Base-by-base conservation (phyloP, 1,140 invertebrate species). In the Papilio xuthus region DNA sequence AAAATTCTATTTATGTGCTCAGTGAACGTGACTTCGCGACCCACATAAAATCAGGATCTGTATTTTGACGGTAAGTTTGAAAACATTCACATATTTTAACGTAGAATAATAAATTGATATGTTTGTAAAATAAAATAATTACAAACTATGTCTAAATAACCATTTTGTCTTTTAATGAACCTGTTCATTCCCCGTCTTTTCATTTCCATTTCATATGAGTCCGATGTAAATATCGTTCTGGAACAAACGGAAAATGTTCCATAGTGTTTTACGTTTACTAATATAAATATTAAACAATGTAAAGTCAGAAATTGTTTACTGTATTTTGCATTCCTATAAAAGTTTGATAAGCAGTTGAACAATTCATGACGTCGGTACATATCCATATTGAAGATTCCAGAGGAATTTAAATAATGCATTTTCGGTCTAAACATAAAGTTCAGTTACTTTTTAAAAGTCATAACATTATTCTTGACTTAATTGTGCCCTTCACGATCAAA, bases 51-150 rank as follows among this genome's bases (percentile, higher is more conserved):
- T 73, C 23, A 26, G 41, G 71, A 73, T 42, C 41, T 47, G 71
- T 42, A 18, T 70, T 37, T 37, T 70, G 42, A 73, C 37, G 71
- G 71, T 73, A 73, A 73, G 71, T 73, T 73, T 73, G 10, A 41
- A 67, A 60, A 26, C 3, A 67, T 15, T 28, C 1, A 67, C 26
- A 23, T 60, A n/a, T 53, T n/a, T 12, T 28, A 67, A 15, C 4
- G 28, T 28, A 67, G 26, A 67, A 32, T 67, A 26, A 10, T 0
- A 60, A 12, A 12, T 60, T n/a, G 32, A 37, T 7, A 20, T 26
- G 23, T 60, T 67, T 13, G 15, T 32, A 18, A 23, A 20, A 60
- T 12, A 23, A 60, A 53, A 53, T 6, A 8, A 56, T 47, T 4
- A 18, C 13, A 18, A 47, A 6, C 7, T 37, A 37, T 37, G 4